Evolutionary conservation across 1,140 invertebrate species (phyloP), one percentile per base, ranked within the genome.

Genomic region (Lasioglossum albipes): DNA sequence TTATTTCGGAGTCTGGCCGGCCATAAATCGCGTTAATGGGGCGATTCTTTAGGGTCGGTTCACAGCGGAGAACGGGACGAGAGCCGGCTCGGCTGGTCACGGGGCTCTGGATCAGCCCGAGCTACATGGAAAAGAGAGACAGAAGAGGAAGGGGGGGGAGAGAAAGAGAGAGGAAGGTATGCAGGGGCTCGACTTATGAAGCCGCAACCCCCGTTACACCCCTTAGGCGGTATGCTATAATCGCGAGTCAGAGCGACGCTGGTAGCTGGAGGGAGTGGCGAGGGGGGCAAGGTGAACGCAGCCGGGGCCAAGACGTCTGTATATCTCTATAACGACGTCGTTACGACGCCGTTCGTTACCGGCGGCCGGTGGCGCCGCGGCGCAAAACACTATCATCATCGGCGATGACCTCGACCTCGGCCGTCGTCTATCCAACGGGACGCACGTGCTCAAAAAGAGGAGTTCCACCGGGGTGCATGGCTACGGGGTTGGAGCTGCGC

Each of bases 311-410:
- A 87, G 81, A 89, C 67, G 87, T 88, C 88, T 89, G 83, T 89
- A 89, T 89, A 87, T 90, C 87, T 90, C 78, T 68, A 52, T 68
- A 84, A 84, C 79, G 74, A 84, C 88, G 85, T 84, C 83, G 84
- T 90, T 90, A 91, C 90, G 87, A 90, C 88, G 89, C 90, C 90
- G 89, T 91, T 91, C 90, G 89, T 91, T 91, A 88, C 70, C 75
- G 72, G 10, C 62, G 62, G 62, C 12, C 62, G 36, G 31, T 41
- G 62, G 31, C 68, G 49, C 42, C 67, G 71, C 77, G 31, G 52
- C 69, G 45, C 83, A 73, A 75, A 77, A 77, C 49, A 71, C 80
- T 76, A 81, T 81, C 81, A 70, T 79, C 79, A 61, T 84, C 71
- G 68, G 49, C 69, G 52, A 10, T 83, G 77, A 81, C 71, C 82